A percentile compares a stretch with the other conserved stretches of the same genome.
Evolutionary conservation across 2,797 vertebrate genomes (phyloP).

Genomic region (Uromys caudimaculatus): DNA sequence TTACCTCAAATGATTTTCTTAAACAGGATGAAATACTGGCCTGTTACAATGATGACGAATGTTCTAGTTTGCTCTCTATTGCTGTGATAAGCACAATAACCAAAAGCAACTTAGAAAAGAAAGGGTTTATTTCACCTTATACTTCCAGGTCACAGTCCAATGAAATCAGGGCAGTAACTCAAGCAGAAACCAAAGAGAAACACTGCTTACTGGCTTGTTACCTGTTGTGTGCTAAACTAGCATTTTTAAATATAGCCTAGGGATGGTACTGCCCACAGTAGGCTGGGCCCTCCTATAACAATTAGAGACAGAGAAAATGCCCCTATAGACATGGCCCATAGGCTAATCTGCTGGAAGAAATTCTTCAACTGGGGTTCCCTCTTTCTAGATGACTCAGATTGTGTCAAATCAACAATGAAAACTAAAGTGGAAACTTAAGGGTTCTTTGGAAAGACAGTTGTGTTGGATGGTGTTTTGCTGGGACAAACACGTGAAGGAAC

Average conservation of each 20-base stretch:
- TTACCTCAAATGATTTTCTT: background rate
- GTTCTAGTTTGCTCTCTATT: background rate
- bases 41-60: background rate
- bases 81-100: background rate
- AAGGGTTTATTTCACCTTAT: background rate
- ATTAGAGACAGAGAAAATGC: background rate
- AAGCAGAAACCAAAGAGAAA: background rate
- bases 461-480: background rate
- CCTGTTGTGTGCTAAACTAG: background rate
- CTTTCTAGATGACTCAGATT: background rate
- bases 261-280: background rate
- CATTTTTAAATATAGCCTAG: background rate
- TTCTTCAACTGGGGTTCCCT: background rate
- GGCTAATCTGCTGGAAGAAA: background rate
- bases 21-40: background rate
- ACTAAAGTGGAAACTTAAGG: background rate
- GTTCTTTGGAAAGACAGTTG: background rate
- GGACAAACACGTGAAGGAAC: background rate
- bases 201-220: background rate
- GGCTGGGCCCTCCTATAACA: background rate
- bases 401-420: background rate
- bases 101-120: background rate
- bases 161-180: background rate
- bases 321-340: background rate
- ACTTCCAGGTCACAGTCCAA: background rate